Conservation (phyloP, 2,797 vertebrate species). For the Tapirus indicus region DNA sequence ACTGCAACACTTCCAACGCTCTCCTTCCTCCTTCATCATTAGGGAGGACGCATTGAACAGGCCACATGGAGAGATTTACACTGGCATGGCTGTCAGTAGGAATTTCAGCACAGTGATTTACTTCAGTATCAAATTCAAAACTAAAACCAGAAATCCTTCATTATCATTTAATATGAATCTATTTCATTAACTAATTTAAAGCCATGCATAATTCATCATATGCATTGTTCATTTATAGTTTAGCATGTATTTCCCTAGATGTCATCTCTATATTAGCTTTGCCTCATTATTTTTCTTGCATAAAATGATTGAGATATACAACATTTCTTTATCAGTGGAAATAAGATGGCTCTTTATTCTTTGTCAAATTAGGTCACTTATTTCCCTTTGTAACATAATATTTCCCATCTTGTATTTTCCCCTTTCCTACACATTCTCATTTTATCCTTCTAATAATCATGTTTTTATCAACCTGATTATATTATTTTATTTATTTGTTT, state of each 20-base stretch:
- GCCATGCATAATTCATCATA: constrained; percentile 67
- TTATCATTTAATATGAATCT: constrained; percentile 74
- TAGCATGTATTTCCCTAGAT: constrained; percentile 63
- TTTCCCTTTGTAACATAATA: constrained; percentile 24
- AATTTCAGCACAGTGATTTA: constrained; percentile 69
- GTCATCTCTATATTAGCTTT: constrained; percentile 46
- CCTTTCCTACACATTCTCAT: neutral
- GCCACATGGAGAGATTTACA: constrained; percentile 24
- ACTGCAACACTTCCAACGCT: neutral
- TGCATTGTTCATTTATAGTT: constrained; percentile 69
- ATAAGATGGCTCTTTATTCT: constrained; percentile 37
- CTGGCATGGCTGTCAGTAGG: neutral
- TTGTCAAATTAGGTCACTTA: constrained; percentile 47
- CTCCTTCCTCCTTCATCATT: constrained; percentile 48
- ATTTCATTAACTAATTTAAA: constrained; percentile 82
- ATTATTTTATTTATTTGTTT: constrained; percentile 16
- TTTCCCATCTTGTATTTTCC: neutral
- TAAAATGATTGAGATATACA: constrained; percentile 49
- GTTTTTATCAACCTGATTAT: neutral
- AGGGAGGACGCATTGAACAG: neutral
- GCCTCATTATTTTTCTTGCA: constrained; percentile 49
- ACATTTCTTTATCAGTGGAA: constrained; percentile 42
- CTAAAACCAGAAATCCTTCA: constrained; percentile 70
- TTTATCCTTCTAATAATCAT: constrained; percentile 2
- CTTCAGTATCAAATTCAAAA: constrained; percentile 55